These are phyloP conservation scores for Doryteuthis pealeii DNA, from an alignment of 1,140 invertebrate genomes.

Conservation along the genomic window DNA sequence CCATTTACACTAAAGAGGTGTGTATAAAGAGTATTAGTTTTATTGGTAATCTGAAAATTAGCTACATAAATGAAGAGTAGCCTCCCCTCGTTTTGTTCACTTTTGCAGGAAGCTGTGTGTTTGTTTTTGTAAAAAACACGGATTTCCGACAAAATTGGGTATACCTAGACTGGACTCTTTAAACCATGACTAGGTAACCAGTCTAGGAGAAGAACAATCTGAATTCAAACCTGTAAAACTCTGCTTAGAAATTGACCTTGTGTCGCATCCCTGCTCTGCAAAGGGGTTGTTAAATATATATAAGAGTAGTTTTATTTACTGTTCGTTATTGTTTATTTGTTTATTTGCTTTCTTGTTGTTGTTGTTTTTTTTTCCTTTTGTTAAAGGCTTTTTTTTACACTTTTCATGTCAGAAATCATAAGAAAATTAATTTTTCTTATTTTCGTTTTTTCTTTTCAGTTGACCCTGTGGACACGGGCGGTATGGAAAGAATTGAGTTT, in stretches of 20 bases:
- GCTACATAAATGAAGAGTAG: too few relatives aligned
- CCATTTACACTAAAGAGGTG: too few relatives aligned
- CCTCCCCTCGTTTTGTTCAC: too few relatives aligned
- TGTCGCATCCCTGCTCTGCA: too few relatives aligned
- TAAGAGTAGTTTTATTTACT: not conserved
- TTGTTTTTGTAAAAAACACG: too few relatives aligned
- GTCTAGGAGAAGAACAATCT: too few relatives aligned
- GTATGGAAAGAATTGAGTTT: conserved; percentile 56
- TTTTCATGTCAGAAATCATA: not conserved
- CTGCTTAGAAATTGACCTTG: too few relatives aligned
- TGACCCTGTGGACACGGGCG: conserved; percentile 56
- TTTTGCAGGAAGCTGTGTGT: too few relatives aligned
- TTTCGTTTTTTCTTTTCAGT: conserved; percentile 36
- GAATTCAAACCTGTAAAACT: too few relatives aligned
- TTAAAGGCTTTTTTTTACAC: not conserved
- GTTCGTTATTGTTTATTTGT: not conserved
- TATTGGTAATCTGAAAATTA: not conserved
- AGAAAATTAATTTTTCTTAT: not conserved
- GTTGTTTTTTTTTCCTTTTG: not conserved
- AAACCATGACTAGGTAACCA: too few relatives aligned
- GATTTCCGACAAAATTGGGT: not conserved
- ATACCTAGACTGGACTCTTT: not conserved
- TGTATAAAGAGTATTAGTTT: too few relatives aligned
- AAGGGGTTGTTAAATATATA: too few relatives aligned
- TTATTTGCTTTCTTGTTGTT: not conserved